Conservation (phyloP, 1,140 invertebrate genomes). For the Agrypnia vestita region DNA sequence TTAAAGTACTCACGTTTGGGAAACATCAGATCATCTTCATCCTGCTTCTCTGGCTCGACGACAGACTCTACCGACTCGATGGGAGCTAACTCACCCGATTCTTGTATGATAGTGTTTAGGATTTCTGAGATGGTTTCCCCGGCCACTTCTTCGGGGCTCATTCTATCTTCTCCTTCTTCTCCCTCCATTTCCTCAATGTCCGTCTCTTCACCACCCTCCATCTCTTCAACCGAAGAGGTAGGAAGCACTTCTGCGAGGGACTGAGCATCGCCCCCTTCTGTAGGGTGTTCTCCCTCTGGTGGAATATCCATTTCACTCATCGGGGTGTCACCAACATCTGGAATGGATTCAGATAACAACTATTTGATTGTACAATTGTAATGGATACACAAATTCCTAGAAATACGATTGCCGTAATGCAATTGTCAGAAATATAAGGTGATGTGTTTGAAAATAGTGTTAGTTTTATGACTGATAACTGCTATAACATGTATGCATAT, state of each 20-base stretch:
- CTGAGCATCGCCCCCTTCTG: slow-evolving; percentile 5
- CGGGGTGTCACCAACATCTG: background rate
- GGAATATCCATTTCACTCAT: background rate
- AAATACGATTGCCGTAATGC: no score
- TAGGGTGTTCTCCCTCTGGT: background rate
- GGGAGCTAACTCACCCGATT: background rate
- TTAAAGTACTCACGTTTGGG: slow-evolving; percentile 23
- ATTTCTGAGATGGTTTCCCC: slow-evolving; percentile 28
- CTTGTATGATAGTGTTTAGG: slow-evolving; percentile 32
- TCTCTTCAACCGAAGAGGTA: background rate
- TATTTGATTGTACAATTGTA: background rate
- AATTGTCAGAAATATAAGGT: no score
- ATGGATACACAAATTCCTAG: no score
- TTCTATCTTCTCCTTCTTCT: slow-evolving; percentile 28
- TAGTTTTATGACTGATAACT: no score
- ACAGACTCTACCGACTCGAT: slow-evolving; percentile 12
- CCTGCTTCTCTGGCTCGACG: background rate
- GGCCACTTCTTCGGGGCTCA: slow-evolving; percentile 7
- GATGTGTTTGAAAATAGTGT: no score
- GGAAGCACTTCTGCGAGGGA: background rate
- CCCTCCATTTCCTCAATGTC: slow-evolving; percentile 3
- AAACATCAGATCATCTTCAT: background rate
- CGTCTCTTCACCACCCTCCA: background rate
- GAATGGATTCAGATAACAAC: background rate
- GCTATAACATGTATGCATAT: no score